These are phyloP conservation scores for Stenodema calcarata DNA, from an alignment of 2,888 invertebrate species.

Conservation along the genomic window DNA sequence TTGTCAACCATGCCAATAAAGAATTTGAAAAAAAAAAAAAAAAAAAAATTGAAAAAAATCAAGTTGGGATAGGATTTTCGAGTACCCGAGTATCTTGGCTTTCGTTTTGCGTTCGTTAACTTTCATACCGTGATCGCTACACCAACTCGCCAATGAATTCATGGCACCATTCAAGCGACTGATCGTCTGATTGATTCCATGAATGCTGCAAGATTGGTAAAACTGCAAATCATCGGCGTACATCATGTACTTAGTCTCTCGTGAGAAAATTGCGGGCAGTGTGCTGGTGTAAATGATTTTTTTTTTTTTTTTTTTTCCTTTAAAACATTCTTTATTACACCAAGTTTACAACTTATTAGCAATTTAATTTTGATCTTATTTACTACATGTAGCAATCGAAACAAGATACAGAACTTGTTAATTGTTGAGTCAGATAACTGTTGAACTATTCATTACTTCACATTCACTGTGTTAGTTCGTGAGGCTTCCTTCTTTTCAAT, in stretches of 20 bases:
- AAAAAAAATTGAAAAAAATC: neutral
- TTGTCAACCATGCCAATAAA: too few relatives aligned
- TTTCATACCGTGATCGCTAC: neutral
- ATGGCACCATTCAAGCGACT: neutral
- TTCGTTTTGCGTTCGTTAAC: neutral
- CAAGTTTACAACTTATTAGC: too few relatives aligned
- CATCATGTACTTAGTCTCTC: neutral
- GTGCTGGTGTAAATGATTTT: neutral
- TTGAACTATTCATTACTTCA: too few relatives aligned
- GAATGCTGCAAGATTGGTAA: neutral
- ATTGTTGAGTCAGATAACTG: too few relatives aligned
- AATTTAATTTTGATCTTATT: too few relatives aligned
- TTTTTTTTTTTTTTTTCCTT: too few relatives aligned
- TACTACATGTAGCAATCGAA: too few relatives aligned
- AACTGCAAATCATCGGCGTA: neutral
- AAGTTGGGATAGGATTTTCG: neutral
- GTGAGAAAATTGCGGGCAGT: neutral
- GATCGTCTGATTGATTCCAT: neutral
- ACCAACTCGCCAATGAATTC: neutral
- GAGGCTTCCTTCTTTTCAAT: too few relatives aligned
- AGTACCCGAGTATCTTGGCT: neutral
- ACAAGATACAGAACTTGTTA: too few relatives aligned
- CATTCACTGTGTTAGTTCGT: too few relatives aligned
- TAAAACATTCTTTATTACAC: too few relatives aligned
- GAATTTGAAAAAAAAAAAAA: too few relatives aligned